Evolutionary conservation across 2,888 invertebrate species (phyloP).

Genomic region (Aphrophora alni): DNA sequence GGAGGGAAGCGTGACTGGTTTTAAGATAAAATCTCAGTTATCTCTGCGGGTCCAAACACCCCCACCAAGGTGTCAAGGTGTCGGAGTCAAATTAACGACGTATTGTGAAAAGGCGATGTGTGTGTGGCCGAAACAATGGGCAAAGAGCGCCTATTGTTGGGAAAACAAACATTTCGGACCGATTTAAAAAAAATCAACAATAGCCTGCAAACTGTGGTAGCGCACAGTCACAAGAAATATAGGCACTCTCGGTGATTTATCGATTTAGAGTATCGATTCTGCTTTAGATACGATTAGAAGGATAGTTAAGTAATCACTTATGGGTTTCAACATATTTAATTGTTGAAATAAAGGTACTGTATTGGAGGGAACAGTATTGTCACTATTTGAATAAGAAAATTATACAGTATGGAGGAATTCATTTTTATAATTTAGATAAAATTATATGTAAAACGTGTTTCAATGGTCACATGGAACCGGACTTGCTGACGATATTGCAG

Average conservation of each 20-base stretch:
- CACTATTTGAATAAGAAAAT: no score
- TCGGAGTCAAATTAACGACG: neutral
- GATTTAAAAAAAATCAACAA: neutral
- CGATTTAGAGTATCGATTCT: neutral
- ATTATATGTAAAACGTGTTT: no score
- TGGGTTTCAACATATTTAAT: no score
- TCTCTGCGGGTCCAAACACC: neutral
- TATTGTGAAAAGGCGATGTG: neutral
- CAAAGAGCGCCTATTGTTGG: neutral
- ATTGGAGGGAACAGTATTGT: no score
- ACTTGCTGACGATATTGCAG: no score
- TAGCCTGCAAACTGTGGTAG: neutral
- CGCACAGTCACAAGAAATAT: neutral
- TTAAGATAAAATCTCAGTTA: neutral
- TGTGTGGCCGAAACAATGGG: neutral
- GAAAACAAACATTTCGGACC: constrained; percentile 1
- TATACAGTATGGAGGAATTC: no score
- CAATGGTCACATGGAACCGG: no score
- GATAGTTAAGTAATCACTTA: no score
- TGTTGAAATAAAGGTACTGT: no score
- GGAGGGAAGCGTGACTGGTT: neutral
- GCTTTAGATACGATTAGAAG: no score
- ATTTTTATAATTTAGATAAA: no score
- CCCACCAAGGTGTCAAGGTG: neutral
- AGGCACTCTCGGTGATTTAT: neutral